Base-by-base conservation (phyloP, 1,140 invertebrate species). In the Eufriesea mexicana region DNA sequence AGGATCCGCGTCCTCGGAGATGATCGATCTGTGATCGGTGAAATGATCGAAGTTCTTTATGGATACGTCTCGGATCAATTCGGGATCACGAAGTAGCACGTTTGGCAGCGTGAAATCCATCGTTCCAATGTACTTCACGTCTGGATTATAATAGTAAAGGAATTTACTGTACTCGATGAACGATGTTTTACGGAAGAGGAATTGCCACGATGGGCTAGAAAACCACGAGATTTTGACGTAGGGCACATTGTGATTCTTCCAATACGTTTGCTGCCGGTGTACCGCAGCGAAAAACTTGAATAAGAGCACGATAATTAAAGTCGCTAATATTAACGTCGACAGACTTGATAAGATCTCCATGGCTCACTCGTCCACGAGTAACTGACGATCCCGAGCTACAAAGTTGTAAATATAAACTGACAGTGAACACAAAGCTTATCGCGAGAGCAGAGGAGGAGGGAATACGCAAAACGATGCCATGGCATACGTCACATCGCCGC, bases 41-140 rank as follows among this genome's bases (percentile, higher is more conserved):
- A 97, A 97, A 87, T 95, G 89, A 6, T 96, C 95, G 79, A 97
- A 97, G 78, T 96, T 95, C 88, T 96, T 96, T 0, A 97, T 93
- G 0, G 94, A 35, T 92, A 97, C 93, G 54, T 93, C 91, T 83
- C 95, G 96, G 9, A 96, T 95, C 5, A 96, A 51, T 35, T 96
- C 95, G 0, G 95, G 95, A 91, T 96, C 96, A 10, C 90, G 86
- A 0, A 95, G 20, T 0, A 94, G 55, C 10, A 96, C 83, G 5
- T 93, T 84, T 0, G 96, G 96, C 6, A 90, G 93, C 0, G 91
- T 55, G 42, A 96, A 94, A 71, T 96, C 94, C 73, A 92, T 95
- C 16, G 93, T 88, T 2, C 95, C 95, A 0, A 92, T 84, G 68
- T 95, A 93, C 84, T 35, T 83, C 1, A 59, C 74, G 0, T 79